Evolutionary conservation across 2,888 invertebrate species (phyloP), one percentile per base, ranked within the genome.

Genomic region (Eupithecia subfuscata): DNA sequence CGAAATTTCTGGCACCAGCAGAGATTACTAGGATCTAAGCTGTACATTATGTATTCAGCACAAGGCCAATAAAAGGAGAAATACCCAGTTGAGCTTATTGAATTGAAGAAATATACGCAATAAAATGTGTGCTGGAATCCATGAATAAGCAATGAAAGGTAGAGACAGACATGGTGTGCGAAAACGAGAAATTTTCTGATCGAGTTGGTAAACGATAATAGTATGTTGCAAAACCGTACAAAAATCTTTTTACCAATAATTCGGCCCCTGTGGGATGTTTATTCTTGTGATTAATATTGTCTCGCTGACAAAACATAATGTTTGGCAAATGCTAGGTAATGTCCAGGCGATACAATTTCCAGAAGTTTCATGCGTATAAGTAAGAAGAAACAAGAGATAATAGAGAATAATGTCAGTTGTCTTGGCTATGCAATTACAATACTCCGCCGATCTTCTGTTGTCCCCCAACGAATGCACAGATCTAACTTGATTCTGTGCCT

Each of bases 11-110:
- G 76, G 76, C 75, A 75, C 70, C 9, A 25, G 70, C n/a, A 68
- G 74, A 72, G 75, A 79, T 77, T 76, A 76, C 73, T 34, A 71
- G 69, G 73, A 76, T 72, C 73, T 78, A 73, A 73, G 74, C 73
- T 73, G 65, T 60, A 16, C 64, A 76, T 77, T 78, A 79, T 77
- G 79, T 75, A 80, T 80, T 80, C 75, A 76, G 78, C 70, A 70
- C 77, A 70, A 64, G 76, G 77, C 64, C 73, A 78, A 76, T 75
- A 77, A 72, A 75, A 78, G 71, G 71, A 77, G 74, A 74, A 76
- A 77, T 73, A 75, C 70, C 34, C 16, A 22, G 56, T 73, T 74
- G 69, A 73, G 70, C 70, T 70, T 70, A 70, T 67, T 68, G 70
- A 72, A 77, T 73, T 68, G 34, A 45, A 74, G 65, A 74, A 60